Conservation (phyloP, 2,797 vertebrate genomes). For the Premnoplex brunnescens region DNA sequence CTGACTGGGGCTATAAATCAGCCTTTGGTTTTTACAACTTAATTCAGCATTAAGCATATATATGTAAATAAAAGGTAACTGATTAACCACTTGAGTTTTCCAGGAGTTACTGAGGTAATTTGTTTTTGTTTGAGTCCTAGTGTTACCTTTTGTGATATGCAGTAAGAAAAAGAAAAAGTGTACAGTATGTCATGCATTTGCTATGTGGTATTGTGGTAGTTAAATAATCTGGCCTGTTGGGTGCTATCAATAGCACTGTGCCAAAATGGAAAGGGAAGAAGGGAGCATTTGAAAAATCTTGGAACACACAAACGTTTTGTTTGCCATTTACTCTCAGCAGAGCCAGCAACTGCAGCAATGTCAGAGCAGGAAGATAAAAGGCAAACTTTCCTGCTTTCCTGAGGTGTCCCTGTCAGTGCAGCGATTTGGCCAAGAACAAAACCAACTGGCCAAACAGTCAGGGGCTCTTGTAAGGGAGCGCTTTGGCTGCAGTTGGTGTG, state of each 20-base stretch:
- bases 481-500: neutral
- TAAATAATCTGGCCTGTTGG: slow-evolving; percentile 12
- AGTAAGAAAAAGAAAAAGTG: slow-evolving; percentile 34
- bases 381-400: neutral
- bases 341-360: neutral
- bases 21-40: slow-evolving; percentile 90
- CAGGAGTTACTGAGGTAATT: slow-evolving; percentile 75
- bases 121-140: slow-evolving; percentile 69
- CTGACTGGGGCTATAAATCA: slow-evolving; percentile 89
- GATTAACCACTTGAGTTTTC: slow-evolving; percentile 78
- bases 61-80: slow-evolving; percentile 83
- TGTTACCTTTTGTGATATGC: slow-evolving; percentile 63
- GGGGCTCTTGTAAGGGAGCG: neutral
- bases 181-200: slow-evolving; percentile 19
- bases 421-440: neutral
- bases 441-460: neutral
- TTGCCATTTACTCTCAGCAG: neutral
- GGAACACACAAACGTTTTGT: neutral
- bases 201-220: slow-evolving; percentile 1
- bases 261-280: slow-evolving; percentile 24
- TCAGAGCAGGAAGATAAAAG: neutral
- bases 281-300: neutral
- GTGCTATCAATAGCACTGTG: slow-evolving; percentile 19
- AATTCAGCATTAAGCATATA: slow-evolving; percentile 80
- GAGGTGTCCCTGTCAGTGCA: neutral